Evolutionary conservation across 2,113 vertebrate genomes (phyloP).

Genomic region (Prunella himalayana): DNA sequence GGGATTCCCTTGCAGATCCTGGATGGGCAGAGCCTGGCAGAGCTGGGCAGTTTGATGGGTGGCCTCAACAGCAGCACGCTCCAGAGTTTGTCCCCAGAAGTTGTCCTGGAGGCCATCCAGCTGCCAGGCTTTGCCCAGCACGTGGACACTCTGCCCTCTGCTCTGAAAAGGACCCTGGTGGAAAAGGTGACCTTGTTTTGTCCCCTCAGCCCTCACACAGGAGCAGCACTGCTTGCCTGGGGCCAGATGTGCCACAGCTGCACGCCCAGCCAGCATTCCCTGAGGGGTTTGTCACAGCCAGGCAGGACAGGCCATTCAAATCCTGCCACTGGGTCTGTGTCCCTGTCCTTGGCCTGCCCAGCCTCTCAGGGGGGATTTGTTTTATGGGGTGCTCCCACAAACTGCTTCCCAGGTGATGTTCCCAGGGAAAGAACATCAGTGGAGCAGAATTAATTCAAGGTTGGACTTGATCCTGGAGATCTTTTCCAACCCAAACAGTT

Average conservation of each 20-base stretch:
- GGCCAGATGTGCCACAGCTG: not conserved
- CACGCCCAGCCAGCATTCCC: not conserved
- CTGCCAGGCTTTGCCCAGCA: constrained; percentile 26
- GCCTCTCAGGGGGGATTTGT: not conserved
- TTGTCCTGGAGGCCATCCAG: constrained; percentile 33
- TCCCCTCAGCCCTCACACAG: not conserved
- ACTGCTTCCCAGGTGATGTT: not conserved
- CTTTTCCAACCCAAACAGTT: not conserved
- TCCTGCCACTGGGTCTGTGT: not conserved
- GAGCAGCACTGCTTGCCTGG: not conserved
- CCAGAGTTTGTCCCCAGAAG: not conserved
- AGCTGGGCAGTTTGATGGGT: constrained; percentile 35
- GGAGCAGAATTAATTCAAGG: not conserved
- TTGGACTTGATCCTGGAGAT: not conserved
- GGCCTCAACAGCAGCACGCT: constrained; percentile 17
- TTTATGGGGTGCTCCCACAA: not conserved
- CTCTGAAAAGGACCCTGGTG: constrained; percentile 28
- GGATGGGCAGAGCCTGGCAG: constrained; percentile 1
- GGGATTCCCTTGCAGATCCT: not conserved
- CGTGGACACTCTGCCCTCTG: not conserved
- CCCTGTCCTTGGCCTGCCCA: not conserved
- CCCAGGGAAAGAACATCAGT: not conserved
- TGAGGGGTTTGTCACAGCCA: not conserved
- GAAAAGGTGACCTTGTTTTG: constrained; percentile 38
- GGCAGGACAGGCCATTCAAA: not conserved